Conservation (phyloP, 1,140 invertebrate species). For the Drosophila quadrilineata region DNA sequence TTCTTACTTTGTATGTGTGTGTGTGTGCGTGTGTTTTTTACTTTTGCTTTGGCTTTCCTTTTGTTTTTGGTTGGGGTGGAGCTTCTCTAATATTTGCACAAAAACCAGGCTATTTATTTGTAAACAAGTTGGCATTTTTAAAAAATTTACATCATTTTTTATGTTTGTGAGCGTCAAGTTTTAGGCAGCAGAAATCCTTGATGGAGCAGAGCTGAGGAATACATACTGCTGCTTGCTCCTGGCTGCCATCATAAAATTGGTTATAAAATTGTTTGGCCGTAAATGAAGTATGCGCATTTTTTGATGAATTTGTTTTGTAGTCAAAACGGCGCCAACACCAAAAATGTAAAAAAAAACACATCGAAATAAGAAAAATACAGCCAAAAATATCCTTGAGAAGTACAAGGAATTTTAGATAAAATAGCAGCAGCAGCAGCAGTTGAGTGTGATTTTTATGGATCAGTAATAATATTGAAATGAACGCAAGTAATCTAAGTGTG, state of each 20-base stretch:
- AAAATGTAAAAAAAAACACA: too few relatives aligned
- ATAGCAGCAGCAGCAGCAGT: constrained; percentile 25
- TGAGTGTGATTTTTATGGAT: constrained; percentile 51
- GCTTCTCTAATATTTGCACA: constrained; percentile 40
- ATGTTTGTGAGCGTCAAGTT: constrained; percentile 30
- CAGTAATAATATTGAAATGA: constrained; percentile 33
- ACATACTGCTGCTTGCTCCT: too few relatives aligned
- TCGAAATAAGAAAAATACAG: neutral
- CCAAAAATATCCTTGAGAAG: neutral
- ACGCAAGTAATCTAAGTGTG: neutral
- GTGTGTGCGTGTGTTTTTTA: neutral
- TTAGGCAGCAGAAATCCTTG: neutral
- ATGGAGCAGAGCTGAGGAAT: neutral
- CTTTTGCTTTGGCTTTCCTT: neutral
- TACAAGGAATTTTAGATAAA: neutral
- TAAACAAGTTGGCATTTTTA: constrained; percentile 66
- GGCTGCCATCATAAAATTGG: constrained; percentile 57
- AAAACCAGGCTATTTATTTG: constrained; percentile 65
- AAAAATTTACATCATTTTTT: constrained; percentile 68
- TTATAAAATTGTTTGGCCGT: constrained; percentile 71
- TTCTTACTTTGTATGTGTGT: constrained; percentile 23
- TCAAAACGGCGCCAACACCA: constrained; percentile 27
- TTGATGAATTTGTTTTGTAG: constrained; percentile 67
- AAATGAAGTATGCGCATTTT: constrained; percentile 66
- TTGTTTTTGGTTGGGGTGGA: too few relatives aligned